Conservation (phyloP, 2,888 invertebrate species). For the Crepidodera aurea region DNA sequence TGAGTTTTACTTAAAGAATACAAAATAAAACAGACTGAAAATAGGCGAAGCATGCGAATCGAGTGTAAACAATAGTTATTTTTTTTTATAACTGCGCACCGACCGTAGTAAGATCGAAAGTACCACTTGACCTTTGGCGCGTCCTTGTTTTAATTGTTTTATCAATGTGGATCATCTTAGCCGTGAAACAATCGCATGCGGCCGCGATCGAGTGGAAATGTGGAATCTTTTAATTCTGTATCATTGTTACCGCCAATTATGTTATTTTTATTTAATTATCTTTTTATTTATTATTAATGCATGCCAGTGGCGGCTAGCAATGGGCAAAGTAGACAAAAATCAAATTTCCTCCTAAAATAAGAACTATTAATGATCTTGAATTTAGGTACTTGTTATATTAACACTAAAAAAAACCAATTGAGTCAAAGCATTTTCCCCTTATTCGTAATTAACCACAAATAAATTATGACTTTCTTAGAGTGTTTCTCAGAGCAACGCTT, state of each 20-base stretch:
- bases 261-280: no score
- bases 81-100: slow-evolving; percentile 1
- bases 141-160: slow-evolving; percentile 55
- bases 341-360: no score
- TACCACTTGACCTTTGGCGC: slow-evolving; percentile 48
- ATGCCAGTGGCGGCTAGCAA: no score
- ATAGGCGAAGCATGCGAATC: slow-evolving; percentile 7
- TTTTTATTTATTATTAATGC: no score
- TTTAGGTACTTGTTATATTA: no score
- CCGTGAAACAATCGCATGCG: slow-evolving; percentile 48
- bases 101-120: slow-evolving; percentile 38
- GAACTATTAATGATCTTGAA: no score
- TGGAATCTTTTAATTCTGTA: slow-evolving; percentile 38
- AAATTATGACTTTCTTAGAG: background rate
- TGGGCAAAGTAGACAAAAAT: no score
- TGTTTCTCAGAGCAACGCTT: background rate
- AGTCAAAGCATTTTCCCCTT: no score
- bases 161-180: slow-evolving; percentile 56
- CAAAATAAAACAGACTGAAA: background rate
- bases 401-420: no score
- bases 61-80: slow-evolving; percentile 5
- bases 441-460: background rate
- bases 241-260: slow-evolving; percentile 22
- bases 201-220: slow-evolving; percentile 44
- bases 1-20: background rate